These are phyloP conservation scores for Diplodus puntazzo DNA, from an alignment of 2,797 vertebrate species.

Conservation along the genomic window DNA sequence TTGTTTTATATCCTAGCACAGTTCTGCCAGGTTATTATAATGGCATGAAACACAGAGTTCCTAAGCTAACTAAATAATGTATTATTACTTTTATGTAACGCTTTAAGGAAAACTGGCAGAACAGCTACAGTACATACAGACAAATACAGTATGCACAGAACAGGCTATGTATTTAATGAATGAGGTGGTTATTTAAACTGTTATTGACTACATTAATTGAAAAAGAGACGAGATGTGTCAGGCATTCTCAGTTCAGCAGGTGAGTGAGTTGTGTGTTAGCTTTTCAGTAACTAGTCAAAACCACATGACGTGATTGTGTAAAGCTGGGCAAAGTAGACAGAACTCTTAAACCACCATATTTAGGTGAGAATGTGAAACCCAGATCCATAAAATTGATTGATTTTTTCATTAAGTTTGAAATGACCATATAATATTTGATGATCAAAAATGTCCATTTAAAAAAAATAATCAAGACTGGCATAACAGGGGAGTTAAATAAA, in stretches of 20 bases:
- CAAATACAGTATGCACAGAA: background rate
- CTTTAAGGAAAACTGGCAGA: background rate
- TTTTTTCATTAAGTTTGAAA: no score
- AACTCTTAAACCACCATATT: background rate
- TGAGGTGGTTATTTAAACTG: background rate
- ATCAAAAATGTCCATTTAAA: no score
- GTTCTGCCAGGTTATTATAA: background rate
- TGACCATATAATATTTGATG: no score
- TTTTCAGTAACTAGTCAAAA: background rate
- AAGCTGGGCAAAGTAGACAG: background rate
- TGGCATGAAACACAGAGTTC: background rate
- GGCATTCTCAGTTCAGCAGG: background rate
- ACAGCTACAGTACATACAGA: background rate
- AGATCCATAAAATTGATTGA: background rate
- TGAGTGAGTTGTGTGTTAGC: background rate
- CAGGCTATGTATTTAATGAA: background rate
- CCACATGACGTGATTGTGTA: background rate
- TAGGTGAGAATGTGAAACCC: background rate
- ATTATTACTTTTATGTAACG: conserved; percentile 10
- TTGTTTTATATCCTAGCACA: background rate
- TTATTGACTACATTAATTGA: background rate
- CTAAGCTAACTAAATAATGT: background rate
- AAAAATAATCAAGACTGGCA: no score
- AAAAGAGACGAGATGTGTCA: background rate
- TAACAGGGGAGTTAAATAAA: no score